These are phyloP conservation scores for Brassicogethes aeneus DNA, from an alignment of 2,888 invertebrate species.

Conservation along the genomic window DNA sequence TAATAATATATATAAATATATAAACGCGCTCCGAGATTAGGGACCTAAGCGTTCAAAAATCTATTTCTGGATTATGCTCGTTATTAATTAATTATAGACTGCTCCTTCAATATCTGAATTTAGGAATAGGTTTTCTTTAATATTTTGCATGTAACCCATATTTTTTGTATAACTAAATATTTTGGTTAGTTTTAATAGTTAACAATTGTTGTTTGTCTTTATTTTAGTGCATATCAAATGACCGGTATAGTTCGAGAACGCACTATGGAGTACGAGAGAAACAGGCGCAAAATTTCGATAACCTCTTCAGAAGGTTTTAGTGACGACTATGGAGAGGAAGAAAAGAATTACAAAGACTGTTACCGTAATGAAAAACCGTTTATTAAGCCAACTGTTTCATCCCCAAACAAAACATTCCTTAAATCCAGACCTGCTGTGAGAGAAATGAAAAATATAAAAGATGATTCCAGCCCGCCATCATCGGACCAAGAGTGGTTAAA, in stretches of 20 bases:
- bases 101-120: no score
- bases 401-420: slow-evolving; percentile 28
- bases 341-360: slow-evolving; percentile 61
- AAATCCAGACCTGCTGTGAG: slow-evolving; percentile 22
- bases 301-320: slow-evolving; percentile 37
- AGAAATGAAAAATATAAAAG: slow-evolving; percentile 13
- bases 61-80: no score
- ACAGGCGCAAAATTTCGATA: slow-evolving; percentile 28
- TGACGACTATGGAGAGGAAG: slow-evolving; percentile 48
- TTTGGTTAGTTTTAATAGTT: background rate
- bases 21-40: no score
- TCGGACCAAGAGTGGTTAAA: slow-evolving; percentile 47
- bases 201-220: no score
- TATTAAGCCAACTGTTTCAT: slow-evolving; percentile 14
- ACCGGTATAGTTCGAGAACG: slow-evolving; percentile 45
- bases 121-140: no score
- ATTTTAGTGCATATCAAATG: slow-evolving; percentile 25
- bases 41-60: no score
- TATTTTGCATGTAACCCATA: no score
- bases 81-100: no score
- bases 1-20: no score
- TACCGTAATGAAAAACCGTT: slow-evolving; percentile 40
- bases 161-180: background rate
- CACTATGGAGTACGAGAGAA: slow-evolving; percentile 42
- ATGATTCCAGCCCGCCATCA: slow-evolving; percentile 40